Conservation (phyloP, 2,888 invertebrate genomes). For the Iphiclides podalirius region DNA sequence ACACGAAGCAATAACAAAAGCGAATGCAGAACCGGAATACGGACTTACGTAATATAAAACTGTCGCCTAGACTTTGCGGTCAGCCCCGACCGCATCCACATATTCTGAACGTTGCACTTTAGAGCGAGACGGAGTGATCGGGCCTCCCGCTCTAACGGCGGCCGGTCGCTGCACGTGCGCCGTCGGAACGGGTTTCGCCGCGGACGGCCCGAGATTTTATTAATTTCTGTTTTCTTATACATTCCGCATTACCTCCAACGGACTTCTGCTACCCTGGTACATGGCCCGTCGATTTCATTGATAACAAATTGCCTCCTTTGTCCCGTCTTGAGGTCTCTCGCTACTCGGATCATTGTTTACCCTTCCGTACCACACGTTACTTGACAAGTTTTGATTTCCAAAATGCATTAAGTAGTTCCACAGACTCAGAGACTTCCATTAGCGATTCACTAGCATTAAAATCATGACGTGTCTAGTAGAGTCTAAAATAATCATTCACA, state of each 20-base stretch:
- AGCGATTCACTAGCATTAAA: too few relatives aligned
- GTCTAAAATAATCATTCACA: too few relatives aligned
- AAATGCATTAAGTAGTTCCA: too few relatives aligned
- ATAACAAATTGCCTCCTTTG: constrained; percentile 76
- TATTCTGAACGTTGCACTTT: constrained; percentile 48
- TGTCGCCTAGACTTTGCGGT: constrained; percentile 31
- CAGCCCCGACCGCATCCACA: constrained; percentile 45
- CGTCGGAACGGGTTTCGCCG: constrained; percentile 69
- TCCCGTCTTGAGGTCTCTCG: constrained; percentile 54
- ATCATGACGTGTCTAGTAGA: too few relatives aligned
- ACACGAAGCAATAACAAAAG: constrained; percentile 32
- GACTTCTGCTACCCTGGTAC: constrained; percentile 56
- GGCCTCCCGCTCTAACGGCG: constrained; percentile 46
- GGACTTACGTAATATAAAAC: constrained; percentile 36
- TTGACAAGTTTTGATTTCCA: too few relatives aligned
- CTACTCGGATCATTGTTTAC: too few relatives aligned
- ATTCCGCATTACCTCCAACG: constrained; percentile 42
- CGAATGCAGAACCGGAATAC: constrained; percentile 29
- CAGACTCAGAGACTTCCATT: too few relatives aligned
- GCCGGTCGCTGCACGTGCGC: constrained; percentile 73
- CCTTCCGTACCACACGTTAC: too few relatives aligned
- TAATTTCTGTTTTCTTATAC: constrained; percentile 70
- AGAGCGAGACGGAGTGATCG: constrained; percentile 39
- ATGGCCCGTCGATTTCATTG: constrained; percentile 64
- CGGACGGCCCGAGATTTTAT: constrained; percentile 70